phyloP scores from a whole-genome alignment of 2,113 vertebrate genomes.

The Chaetodon trifascialis region DNA sequence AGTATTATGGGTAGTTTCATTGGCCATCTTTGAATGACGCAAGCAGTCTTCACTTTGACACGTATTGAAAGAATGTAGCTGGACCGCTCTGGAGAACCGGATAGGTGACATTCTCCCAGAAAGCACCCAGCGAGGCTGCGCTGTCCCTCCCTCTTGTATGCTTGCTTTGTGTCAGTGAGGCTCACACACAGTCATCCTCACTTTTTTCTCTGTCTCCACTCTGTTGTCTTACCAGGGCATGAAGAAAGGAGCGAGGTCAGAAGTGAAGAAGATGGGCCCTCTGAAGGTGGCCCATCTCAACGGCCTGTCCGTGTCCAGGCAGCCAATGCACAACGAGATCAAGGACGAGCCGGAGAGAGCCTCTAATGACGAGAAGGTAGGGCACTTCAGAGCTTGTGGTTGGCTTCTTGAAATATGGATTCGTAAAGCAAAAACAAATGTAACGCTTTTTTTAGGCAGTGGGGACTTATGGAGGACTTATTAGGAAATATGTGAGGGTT shows the following conservation, averaged over 20 bases:
- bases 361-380: conserved; percentile 94
- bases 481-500: not conserved
- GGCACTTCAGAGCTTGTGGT: not conserved
- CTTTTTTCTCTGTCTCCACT: conserved; percentile 25
- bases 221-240: conserved; percentile 86
- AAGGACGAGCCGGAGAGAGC: conserved; percentile 90
- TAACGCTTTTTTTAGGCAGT: not conserved
- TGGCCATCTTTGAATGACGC: conserved; percentile 1
- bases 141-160: conserved; percentile 1
- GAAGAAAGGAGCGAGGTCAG: conserved; percentile 90
- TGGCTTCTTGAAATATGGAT: not conserved
- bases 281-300: conserved; percentile 93
- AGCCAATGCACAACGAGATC: conserved; percentile 87
- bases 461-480: too few species aligned
- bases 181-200: not conserved
- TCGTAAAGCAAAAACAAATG: not conserved
- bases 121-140: not conserved
- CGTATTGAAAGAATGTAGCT: conserved; percentile 40
- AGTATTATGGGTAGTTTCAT: conserved; percentile 25
- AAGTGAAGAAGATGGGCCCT: conserved; percentile 93
- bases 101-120: conserved; percentile 57
- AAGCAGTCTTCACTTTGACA: conserved; percentile 7
- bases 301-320: conserved; percentile 89
- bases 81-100: conserved; percentile 54
- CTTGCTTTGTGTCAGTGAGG: not conserved